A percentile compares a stretch with the other conserved stretches of the same genome.
Evolutionary conservation across 2,888 invertebrate species (phyloP).

Genomic region (Heliothis peltigera): DNA sequence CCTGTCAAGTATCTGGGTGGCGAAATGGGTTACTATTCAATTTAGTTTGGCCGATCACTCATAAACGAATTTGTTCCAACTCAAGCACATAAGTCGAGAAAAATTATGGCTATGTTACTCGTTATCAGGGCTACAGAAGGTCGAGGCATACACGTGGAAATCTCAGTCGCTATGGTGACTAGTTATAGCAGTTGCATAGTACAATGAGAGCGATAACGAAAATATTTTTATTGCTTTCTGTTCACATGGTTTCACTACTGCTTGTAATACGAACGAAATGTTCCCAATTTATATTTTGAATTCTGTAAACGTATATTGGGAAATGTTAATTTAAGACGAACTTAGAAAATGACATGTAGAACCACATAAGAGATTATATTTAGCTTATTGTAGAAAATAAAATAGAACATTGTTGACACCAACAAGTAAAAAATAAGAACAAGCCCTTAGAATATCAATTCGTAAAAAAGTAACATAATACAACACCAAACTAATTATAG

Average conservation of each 20-base stretch:
- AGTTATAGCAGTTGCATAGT: conserved; percentile 57
- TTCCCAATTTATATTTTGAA: conserved; percentile 23
- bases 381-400: not conserved
- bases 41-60: conserved; percentile 20
- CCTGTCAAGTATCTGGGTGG: not conserved
- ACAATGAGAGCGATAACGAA: conserved; percentile 64
- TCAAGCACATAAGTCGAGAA: conserved; percentile 22
- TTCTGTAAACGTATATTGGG: not conserved
- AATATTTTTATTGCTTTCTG: conserved; percentile 64
- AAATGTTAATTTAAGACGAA: conserved; percentile 2
- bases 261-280: conserved; percentile 45
- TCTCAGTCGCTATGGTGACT: conserved; percentile 70
- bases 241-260: conserved; percentile 60
- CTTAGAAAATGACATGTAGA: too few relatives aligned
- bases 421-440: conserved; percentile 7
- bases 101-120: conserved; percentile 41
- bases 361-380: too few relatives aligned
- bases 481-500: conserved; percentile 10
- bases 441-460: conserved; percentile 1
- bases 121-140: conserved; percentile 61
- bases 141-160: conserved; percentile 58
- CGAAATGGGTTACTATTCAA: not conserved
- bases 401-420: not conserved
- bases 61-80: conserved; percentile 39
- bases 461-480: conserved; percentile 10